These are phyloP conservation scores for Metacarcinus magister DNA, from an alignment of 2,888 invertebrate species.

Conservation along the genomic window DNA sequence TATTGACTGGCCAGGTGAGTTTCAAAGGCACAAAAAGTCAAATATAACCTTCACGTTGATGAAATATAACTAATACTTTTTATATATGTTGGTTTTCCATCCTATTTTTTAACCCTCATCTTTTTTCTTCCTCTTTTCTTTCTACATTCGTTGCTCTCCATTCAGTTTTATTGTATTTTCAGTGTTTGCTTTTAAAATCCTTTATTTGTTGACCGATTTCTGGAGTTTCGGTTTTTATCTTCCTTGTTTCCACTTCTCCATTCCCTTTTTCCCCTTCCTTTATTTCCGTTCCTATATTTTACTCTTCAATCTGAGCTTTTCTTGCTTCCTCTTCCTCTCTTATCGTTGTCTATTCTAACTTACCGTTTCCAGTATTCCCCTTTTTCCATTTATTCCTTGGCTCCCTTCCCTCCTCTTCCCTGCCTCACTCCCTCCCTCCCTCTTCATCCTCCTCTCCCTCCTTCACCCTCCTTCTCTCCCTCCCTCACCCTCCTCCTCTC, in stretches of 20 bases:
- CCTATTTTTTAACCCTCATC: not conserved
- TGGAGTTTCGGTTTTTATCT: not conserved
- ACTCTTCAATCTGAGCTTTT: not conserved
- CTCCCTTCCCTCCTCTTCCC: too few species aligned
- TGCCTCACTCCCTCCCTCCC: too few species aligned
- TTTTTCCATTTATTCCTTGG: too few species aligned
- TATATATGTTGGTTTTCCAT: not conserved
- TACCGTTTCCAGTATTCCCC: too few species aligned
- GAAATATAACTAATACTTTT: not conserved
- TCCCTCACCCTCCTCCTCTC: too few species aligned
- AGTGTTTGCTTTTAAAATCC: not conserved
- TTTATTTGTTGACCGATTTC: not conserved
- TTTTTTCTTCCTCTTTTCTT: not conserved
- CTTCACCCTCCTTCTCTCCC: too few species aligned
- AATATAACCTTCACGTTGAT: not conserved
- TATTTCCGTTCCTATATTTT: not conserved
- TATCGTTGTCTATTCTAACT: too few species aligned
- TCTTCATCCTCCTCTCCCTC: too few species aligned
- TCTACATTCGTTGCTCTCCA: not conserved
- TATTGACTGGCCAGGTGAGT: not conserved
- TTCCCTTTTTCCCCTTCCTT: not conserved
- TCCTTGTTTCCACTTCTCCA: not conserved
- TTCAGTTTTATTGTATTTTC: not conserved
- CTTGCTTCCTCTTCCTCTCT: too few species aligned
- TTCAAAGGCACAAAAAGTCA: not conserved